phyloP scores from a whole-genome alignment of 2,113 vertebrate genomes.

The Apistogramma diplotaenia region DNA sequence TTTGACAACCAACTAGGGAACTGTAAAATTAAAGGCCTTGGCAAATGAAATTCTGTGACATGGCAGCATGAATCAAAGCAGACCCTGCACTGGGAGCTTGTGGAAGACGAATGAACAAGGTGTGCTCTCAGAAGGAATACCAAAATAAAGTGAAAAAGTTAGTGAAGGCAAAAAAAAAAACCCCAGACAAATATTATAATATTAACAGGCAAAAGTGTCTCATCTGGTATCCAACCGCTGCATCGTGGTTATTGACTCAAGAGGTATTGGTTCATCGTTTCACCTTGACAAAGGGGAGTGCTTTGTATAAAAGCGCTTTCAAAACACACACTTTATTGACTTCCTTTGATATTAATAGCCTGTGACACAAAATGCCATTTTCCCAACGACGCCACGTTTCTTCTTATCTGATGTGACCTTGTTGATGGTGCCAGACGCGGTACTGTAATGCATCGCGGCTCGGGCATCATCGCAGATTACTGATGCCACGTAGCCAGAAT shows the following conservation, averaged over 20 bases:
- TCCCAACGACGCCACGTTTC: background rate
- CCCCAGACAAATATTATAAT: background rate
- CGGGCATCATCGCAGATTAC: constrained; percentile 17
- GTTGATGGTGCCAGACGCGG: constrained; percentile 16
- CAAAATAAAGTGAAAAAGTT: constrained; percentile 43
- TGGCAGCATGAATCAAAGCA: constrained; percentile 63
- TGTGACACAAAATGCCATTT: constrained; percentile 49
- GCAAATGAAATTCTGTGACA: constrained; percentile 65
- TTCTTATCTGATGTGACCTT: constrained; percentile 47
- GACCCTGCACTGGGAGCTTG: constrained; percentile 26
- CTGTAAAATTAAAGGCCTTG: constrained; percentile 62
- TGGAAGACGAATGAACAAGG: constrained; percentile 29
- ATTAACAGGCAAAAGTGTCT: constrained; percentile 20
- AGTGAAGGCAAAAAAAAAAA: background rate
- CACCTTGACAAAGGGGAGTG: constrained; percentile 50
- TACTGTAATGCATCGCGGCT: constrained; percentile 30
- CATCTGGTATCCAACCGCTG: constrained; percentile 3
- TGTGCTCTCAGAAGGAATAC: constrained; percentile 10
- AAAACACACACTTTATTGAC: constrained; percentile 38
- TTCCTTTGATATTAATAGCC: constrained; percentile 61
- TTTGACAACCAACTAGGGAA: constrained; percentile 64
- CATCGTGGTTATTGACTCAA: constrained; percentile 35
- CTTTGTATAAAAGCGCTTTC: constrained; percentile 21
- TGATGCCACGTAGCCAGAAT: constrained; percentile 2
- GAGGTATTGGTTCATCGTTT: constrained; percentile 42